Conservation (phyloP, 2,888 invertebrate genomes). For the Eupeodes latifasciatus region DNA sequence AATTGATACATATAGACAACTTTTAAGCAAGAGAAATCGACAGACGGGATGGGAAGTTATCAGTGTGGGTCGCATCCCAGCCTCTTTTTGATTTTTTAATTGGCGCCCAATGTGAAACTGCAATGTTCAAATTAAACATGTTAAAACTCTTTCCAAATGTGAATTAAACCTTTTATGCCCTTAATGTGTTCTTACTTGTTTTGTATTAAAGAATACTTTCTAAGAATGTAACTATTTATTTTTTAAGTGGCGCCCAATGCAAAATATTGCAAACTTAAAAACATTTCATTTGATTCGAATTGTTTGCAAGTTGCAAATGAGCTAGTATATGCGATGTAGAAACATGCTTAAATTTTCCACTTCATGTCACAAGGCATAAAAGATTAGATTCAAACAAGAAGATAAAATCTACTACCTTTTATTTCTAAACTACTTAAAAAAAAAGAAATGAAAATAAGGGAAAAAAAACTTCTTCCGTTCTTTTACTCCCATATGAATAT, state of each 20-base stretch:
- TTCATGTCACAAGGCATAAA: slow-evolving; percentile 1
- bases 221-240: too few relatives aligned
- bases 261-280: too few relatives aligned
- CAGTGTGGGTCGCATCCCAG: too few relatives aligned
- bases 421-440: neutral
- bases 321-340: neutral
- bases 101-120: neutral
- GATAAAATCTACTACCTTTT: neutral
- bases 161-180: too few relatives aligned
- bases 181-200: too few relatives aligned
- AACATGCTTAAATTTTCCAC: neutral
- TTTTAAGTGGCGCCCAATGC: too few relatives aligned
- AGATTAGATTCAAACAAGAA: neutral
- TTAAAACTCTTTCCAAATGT: neutral
- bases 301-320: neutral
- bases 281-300: neutral
- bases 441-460: neutral
- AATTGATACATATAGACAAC: too few relatives aligned
- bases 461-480: slow-evolving; percentile 19
- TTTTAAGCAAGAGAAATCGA: too few relatives aligned
- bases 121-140: neutral
- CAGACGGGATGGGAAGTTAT: too few relatives aligned
- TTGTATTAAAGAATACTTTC: too few relatives aligned
- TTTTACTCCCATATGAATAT: neutral
- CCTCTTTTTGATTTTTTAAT: neutral